Percentiles rank a stretch among this genome's conserved stretches.
Conservation (phyloP, 2,888 invertebrate genomes). For the Melanophora roralis region DNA sequence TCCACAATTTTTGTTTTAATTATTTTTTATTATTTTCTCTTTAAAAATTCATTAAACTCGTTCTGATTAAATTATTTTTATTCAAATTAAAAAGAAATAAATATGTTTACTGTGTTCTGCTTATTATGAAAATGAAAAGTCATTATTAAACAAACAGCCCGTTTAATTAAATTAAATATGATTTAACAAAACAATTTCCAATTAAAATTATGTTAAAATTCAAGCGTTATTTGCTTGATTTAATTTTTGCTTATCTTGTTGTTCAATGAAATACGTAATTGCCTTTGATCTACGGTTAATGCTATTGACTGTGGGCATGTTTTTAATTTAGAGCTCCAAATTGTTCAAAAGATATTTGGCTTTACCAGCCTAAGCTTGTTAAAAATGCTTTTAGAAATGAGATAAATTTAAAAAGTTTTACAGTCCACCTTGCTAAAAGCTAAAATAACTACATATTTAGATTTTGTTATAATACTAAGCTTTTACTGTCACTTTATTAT, state of each 20-base stretch:
- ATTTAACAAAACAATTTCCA: constrained; percentile 47
- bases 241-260: not conserved
- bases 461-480: too few relatives aligned
- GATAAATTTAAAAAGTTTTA: too few relatives aligned
- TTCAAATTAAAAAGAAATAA: too few relatives aligned
- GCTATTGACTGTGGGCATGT: too few relatives aligned
- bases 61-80: too few relatives aligned
- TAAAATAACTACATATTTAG: too few relatives aligned
- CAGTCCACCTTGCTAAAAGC: too few relatives aligned
- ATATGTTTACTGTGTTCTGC: too few relatives aligned
- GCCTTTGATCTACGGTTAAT: not conserved
- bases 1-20: not conserved
- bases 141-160: constrained; percentile 2
- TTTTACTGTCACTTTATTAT: not conserved
- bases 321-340: too few relatives aligned
- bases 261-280: not conserved
- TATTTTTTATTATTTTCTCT: not conserved
- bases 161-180: constrained; percentile 46
- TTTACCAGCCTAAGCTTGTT: too few relatives aligned
- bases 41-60: not conserved
- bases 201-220: constrained; percentile 40
- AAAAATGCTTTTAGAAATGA: too few relatives aligned
- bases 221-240: not conserved
- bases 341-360: too few relatives aligned
- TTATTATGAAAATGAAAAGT: not conserved